A percentile compares a stretch with the other conserved stretches of the same genome.
Conservation (phyloP, 2,888 invertebrate species). For the Loripinus fragilis region DNA sequence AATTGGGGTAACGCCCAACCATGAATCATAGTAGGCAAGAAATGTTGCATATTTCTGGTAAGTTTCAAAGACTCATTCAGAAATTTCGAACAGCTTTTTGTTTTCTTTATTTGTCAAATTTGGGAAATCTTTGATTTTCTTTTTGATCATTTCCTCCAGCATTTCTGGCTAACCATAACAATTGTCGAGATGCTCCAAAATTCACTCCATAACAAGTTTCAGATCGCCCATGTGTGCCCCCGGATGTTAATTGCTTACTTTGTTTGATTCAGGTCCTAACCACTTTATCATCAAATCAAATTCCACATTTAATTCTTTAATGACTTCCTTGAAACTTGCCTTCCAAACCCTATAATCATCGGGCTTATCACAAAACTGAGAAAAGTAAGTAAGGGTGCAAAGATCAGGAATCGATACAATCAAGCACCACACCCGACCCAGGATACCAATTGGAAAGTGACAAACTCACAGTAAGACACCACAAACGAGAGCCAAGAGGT, state of each 20-base stretch:
- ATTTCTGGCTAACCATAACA: conserved; percentile 38
- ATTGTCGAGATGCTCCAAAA: conserved; percentile 39
- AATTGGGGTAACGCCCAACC: conserved; percentile 21
- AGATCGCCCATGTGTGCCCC: conserved; percentile 23
- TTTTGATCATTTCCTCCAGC: conserved; percentile 8
- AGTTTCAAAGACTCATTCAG: conserved; percentile 23
- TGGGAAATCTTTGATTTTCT: conserved; percentile 25
- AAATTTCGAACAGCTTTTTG: conserved; percentile 28
- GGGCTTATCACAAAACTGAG: conserved; percentile 47
- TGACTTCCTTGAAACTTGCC: conserved; percentile 38
- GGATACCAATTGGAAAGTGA: too few relatives aligned
- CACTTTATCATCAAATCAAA: conserved; percentile 47
- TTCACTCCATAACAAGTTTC: conserved; percentile 9
- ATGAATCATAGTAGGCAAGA: conserved; percentile 28
- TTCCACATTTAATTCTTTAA: conserved; percentile 40
- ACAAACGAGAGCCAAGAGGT: too few relatives aligned
- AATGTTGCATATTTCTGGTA: conserved; percentile 12
- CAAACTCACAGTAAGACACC: too few relatives aligned
- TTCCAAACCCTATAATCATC: conserved; percentile 52
- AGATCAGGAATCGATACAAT: too few relatives aligned
- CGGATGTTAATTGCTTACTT: conserved; percentile 42
- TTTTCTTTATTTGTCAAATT: background rate
- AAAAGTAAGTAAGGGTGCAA: too few relatives aligned
- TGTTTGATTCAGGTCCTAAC: conserved; percentile 26
- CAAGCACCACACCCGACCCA: too few relatives aligned